A percentile compares a stretch with the other conserved stretches of the same genome.
These are phyloP conservation scores for Euwallacea fornicatus DNA, from an alignment of 1,140 invertebrate genomes.

Conservation along the genomic window DNA sequence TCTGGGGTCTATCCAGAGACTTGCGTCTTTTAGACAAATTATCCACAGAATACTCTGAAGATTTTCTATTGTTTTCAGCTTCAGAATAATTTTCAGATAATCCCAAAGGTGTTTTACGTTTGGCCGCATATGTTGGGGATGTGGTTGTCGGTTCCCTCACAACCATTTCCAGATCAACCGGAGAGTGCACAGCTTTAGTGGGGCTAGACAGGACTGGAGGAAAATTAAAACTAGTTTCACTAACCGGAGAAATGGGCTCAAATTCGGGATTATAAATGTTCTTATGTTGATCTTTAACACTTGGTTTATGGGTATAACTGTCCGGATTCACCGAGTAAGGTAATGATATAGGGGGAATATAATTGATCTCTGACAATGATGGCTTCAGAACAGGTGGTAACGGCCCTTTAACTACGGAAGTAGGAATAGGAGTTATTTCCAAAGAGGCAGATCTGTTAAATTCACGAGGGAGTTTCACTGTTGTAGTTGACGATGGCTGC, in stretches of 20 bases:
- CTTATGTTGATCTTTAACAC: slow-evolving; percentile 1
- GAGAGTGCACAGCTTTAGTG: slow-evolving; percentile 2
- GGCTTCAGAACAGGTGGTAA: slow-evolving; percentile 5
- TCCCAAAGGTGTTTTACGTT: slow-evolving; percentile 7
- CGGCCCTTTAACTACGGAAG: not conserved
- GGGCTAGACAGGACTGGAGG: slow-evolving; percentile 7
- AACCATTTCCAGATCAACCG: not conserved
- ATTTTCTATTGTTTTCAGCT: not conserved
- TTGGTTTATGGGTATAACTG: not conserved
- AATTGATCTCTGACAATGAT: slow-evolving; percentile 10
- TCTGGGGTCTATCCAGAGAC: slow-evolving; percentile 27
- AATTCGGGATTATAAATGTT: slow-evolving; percentile 27
- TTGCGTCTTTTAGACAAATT: slow-evolving; percentile 14
- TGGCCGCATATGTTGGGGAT: slow-evolving; percentile 9
- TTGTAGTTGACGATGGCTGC: not conserved
- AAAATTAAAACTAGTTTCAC: slow-evolving; percentile 8
- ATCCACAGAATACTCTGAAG: slow-evolving; percentile 1
- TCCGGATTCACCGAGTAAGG: not conserved
- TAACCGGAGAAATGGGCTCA: slow-evolving; percentile 32
- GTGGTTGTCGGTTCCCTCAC: not conserved
- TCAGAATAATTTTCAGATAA: slow-evolving; percentile 4
- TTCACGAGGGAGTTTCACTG: no score
- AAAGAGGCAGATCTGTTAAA: not conserved
- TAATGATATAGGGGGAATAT: slow-evolving; percentile 23
- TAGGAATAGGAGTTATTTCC: slow-evolving; percentile 1